These are phyloP conservation scores for Willowsia nigromaculata DNA, from an alignment of 2,888 invertebrate genomes.

Conservation along the genomic window DNA sequence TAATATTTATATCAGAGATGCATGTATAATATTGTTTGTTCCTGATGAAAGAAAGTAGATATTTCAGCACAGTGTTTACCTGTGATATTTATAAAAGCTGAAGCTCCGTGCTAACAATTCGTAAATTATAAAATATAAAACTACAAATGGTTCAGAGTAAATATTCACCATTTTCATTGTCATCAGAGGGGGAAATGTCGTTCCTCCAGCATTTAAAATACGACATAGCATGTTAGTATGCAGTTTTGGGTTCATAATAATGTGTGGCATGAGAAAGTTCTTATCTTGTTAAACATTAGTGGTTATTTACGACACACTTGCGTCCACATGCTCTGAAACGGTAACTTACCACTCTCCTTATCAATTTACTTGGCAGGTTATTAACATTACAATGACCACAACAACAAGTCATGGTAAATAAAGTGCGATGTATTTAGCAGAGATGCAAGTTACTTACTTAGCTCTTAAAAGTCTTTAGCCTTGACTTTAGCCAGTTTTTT, in stretches of 20 bases:
- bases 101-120: neutral
- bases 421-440: neutral
- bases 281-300: slow-evolving; percentile 60
- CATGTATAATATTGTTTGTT: neutral
- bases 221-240: slow-evolving; percentile 1
- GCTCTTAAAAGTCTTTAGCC: neutral
- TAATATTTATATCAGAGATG: neutral
- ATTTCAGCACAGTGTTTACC: too few species aligned
- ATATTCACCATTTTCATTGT: neutral
- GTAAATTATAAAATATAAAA: neutral
- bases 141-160: neutral
- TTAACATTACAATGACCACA: slow-evolving; percentile 51
- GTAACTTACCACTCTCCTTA: slow-evolving; percentile 43
- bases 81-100: neutral
- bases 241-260: neutral
- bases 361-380: slow-evolving; percentile 46
- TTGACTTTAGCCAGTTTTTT: neutral
- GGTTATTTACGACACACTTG: slow-evolving; percentile 51
- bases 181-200: neutral
- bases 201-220: neutral
- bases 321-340: neutral
- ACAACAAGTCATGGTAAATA: slow-evolving; percentile 53
- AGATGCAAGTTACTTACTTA: neutral
- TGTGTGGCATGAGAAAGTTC: slow-evolving; percentile 36
- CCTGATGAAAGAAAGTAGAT: neutral